A percentile compares a stretch with the other conserved stretches of the same genome.
phyloP scores from a whole-genome alignment of 1,140 invertebrate species.

The Caenorhabditis brenneri region DNA sequence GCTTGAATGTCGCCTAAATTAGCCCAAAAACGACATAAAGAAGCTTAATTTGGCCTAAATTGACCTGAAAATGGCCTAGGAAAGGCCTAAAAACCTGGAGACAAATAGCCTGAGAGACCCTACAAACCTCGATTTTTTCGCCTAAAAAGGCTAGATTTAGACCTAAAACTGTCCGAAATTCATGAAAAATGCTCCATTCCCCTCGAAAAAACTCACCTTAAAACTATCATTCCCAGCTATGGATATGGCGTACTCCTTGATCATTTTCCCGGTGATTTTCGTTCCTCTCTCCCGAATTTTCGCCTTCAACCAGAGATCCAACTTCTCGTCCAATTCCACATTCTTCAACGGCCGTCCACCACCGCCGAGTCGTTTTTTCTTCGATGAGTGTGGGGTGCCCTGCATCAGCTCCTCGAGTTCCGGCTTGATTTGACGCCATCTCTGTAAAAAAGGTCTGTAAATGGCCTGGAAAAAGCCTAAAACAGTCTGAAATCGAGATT shows the following conservation, averaged over 20 bases:
- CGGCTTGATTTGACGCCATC: not conserved
- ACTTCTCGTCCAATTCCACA: conserved; percentile 22
- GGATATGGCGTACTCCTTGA: not conserved
- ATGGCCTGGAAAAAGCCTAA: too few species aligned
- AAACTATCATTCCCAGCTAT: not conserved
- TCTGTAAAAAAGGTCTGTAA: not conserved
- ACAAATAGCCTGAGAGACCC: too few species aligned
- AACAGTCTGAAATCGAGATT: too few species aligned
- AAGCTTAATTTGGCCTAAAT: too few species aligned
- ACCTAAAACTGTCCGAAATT: too few species aligned
- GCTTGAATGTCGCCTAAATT: too few species aligned
- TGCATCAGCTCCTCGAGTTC: not conserved
- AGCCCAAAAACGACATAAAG: too few species aligned
- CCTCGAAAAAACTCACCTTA: not conserved
- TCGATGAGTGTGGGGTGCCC: not conserved
- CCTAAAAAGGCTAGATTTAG: too few species aligned
- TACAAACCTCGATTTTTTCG: too few species aligned
- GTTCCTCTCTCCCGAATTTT: not conserved
- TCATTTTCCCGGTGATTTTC: not conserved
- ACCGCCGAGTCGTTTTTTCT: not conserved
- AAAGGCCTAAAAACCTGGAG: too few species aligned
- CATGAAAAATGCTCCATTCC: too few species aligned
- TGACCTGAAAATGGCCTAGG: too few species aligned
- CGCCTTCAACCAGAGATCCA: not conserved
- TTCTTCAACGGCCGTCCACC: not conserved